Conservation (phyloP, 2,797 vertebrate genomes). For the Yasuhikotakia modesta region DNA sequence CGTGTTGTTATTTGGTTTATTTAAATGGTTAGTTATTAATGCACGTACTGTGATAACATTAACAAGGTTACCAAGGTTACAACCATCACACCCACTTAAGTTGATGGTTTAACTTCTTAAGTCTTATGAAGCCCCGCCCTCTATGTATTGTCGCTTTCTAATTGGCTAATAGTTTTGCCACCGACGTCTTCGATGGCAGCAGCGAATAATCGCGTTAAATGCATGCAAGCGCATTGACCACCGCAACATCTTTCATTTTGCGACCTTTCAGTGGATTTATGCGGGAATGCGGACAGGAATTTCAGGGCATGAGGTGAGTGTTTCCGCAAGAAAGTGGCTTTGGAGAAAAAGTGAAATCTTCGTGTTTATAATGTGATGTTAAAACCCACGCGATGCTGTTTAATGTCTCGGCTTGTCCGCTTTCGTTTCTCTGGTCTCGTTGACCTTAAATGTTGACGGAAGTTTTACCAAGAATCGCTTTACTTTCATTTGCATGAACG, state of each 20-base stretch:
- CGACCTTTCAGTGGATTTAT: constrained; percentile 4
- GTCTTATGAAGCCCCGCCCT: constrained; percentile 43
- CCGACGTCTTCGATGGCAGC: constrained; percentile 45
- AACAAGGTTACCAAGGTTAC: background rate
- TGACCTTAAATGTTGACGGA: constrained; percentile 42
- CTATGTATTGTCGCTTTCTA: constrained; percentile 41
- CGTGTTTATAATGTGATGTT: background rate
- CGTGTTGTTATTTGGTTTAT: too few species aligned
- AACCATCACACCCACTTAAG: background rate
- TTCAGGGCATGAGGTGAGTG: constrained; percentile 44
- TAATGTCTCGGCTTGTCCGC: background rate
- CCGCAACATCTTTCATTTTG: constrained; percentile 15
- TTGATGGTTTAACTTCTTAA: background rate
- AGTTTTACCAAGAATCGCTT: constrained; percentile 35
- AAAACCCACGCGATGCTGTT: background rate
- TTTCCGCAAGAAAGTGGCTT: background rate
- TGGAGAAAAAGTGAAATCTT: background rate
- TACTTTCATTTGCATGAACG: constrained; percentile 13
- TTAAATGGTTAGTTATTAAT: background rate
- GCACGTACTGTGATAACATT: background rate
- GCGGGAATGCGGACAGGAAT: background rate
- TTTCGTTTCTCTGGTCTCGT: constrained; percentile 9
- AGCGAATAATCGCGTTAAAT: constrained; percentile 20
- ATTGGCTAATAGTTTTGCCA: constrained; percentile 50
- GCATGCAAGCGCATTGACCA: background rate